Evolutionary conservation across 2,113 vertebrate genomes (phyloP).

Genomic region (Chamaea fasciata): DNA sequence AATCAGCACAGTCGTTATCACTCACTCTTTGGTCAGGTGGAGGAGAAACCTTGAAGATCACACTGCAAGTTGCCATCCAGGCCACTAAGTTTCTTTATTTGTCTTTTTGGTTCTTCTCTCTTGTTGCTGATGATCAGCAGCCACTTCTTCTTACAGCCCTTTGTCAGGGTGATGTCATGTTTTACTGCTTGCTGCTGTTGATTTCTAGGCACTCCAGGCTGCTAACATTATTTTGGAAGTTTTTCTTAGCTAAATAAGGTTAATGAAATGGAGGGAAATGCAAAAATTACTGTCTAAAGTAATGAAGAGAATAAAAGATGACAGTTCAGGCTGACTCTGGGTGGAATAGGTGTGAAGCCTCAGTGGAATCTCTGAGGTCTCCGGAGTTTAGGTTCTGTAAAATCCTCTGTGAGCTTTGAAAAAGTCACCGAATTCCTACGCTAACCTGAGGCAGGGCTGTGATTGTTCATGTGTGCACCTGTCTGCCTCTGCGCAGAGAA

Average conservation of each 20-base stretch:
- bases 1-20: neutral
- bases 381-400: neutral
- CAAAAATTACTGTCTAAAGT: neutral
- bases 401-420: neutral
- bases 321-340: neutral
- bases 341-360: neutral
- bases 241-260: neutral
- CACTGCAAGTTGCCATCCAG: rapidly evolving
- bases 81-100: neutral
- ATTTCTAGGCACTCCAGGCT: neutral
- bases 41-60: neutral
- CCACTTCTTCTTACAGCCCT: neutral
- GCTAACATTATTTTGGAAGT: neutral
- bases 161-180: neutral
- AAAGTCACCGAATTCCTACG: rapidly evolving
- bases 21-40: neutral
- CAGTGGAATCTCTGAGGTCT: neutral
- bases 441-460: neutral
- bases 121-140: neutral
- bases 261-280: neutral
- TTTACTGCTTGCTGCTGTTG: neutral
- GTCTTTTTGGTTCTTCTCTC: neutral
- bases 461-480: rapidly evolving
- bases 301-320: neutral
- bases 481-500: neutral